A percentile compares a stretch with the other conserved stretches of the same genome.
Evolutionary conservation across 2,888 invertebrate genomes (phyloP).

Genomic region (Achlya flavicornis): DNA sequence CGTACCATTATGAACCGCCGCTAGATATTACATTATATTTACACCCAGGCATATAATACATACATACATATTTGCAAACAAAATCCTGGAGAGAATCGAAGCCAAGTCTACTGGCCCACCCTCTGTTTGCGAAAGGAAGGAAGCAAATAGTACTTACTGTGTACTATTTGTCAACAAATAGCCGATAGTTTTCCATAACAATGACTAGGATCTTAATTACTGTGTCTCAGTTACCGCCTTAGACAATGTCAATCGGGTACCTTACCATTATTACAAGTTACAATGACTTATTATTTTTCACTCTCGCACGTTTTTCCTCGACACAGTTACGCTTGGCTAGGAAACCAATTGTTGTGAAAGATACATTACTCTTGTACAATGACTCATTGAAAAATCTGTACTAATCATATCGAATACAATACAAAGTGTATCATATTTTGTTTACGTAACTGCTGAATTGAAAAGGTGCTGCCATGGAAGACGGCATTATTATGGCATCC

Average conservation of each 20-base stretch:
- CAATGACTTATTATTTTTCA: conserved; percentile 76
- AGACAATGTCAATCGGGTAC: conserved; percentile 58
- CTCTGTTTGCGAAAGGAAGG: no score
- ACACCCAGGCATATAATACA: no score
- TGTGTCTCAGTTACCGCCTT: conserved; percentile 16
- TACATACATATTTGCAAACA: no score
- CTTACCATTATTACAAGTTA: conserved; percentile 39
- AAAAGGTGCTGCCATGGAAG: not conserved
- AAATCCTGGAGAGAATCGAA: no score
- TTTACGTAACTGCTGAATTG: not conserved
- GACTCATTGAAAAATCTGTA: not conserved
- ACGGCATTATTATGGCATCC: no score
- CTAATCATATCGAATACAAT: not conserved
- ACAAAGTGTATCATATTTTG: conserved; percentile 2
- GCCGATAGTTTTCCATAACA: no score
- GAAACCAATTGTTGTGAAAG: conserved; percentile 71
- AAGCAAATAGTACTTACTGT: no score
- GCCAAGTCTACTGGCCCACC: no score
- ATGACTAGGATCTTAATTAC: not conserved
- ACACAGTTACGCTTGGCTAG: conserved; percentile 70
- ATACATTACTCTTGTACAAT: conserved; percentile 11
- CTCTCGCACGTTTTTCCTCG: conserved; percentile 81
- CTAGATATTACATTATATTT: no score
- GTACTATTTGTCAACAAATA: no score
- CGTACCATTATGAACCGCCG: no score